These are phyloP conservation scores for Cryptomyrus ogoouensis DNA, from an alignment of 2,113 vertebrate genomes.

Conservation along the genomic window DNA sequence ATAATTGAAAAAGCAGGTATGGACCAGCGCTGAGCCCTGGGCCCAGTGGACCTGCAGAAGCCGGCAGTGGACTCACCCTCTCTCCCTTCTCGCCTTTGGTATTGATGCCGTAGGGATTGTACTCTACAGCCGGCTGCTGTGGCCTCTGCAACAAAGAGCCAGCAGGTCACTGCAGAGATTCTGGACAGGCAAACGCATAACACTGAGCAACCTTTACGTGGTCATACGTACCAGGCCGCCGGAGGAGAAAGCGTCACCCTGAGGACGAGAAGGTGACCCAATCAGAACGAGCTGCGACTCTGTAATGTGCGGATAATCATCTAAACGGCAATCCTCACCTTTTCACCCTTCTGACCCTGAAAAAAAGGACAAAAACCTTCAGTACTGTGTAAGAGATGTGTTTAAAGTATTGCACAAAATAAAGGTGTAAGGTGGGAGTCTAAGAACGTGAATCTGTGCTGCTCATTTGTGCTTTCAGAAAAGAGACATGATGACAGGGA, in stretches of 20 bases:
- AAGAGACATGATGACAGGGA: background rate
- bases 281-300: background rate
- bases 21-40: background rate
- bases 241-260: conserved; percentile 48
- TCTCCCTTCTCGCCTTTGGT: conserved; percentile 79
- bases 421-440: background rate
- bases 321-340: conserved; percentile 44
- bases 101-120: conserved; percentile 55
- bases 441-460: background rate
- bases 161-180: background rate
- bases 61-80: conserved; percentile 52
- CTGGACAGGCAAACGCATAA: background rate
- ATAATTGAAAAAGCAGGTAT: background rate
- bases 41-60: background rate
- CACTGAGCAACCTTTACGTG: background rate
- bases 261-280: conserved; percentile 3
- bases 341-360: conserved; percentile 73
- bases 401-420: background rate
- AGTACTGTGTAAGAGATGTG: background rate
- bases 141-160: conserved; percentile 42
- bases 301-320: background rate
- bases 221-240: conserved; percentile 60
- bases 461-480: background rate
- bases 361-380: conserved; percentile 16
- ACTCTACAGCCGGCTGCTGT: conserved; percentile 45